These are phyloP conservation scores for Synchiropus splendidus DNA, from an alignment of 2,113 vertebrate genomes.

Conservation along the genomic window DNA sequence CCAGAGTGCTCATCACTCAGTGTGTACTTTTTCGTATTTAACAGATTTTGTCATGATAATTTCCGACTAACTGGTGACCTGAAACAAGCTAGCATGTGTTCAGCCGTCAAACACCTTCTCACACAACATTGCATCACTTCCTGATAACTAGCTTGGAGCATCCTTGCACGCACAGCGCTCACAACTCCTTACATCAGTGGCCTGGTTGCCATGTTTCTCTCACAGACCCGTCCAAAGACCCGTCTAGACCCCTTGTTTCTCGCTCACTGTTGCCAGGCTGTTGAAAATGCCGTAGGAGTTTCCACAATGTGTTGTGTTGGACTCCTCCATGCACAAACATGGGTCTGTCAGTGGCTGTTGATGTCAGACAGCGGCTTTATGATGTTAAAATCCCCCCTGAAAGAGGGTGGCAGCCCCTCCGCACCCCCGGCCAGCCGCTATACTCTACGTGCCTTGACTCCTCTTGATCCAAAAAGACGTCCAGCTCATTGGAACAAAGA, in stretches of 20 bases:
- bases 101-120: no score
- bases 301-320: constrained; percentile 47
- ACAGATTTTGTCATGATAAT: no score
- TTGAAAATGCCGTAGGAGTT: constrained; percentile 43
- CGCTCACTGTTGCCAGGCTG: constrained; percentile 45
- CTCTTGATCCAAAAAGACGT: constrained; percentile 22
- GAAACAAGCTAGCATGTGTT: no score
- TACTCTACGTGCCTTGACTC: constrained; percentile 61
- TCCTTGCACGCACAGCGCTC: neutral
- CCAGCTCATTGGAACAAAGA: no score
- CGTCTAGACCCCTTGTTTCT: constrained; percentile 47
- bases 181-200: constrained; percentile 17
- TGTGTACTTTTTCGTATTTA: no score
- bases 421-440: constrained; percentile 12
- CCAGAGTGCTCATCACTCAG: no score
- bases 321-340: constrained; percentile 53
- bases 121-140: no score
- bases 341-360: constrained; percentile 33
- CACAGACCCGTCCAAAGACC: constrained; percentile 17
- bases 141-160: no score
- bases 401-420: constrained; percentile 23
- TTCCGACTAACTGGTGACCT: no score
- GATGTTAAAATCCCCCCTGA: constrained; percentile 62
- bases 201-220: constrained; percentile 32
- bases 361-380: constrained; percentile 57